Evolutionary conservation across 2,797 vertebrate species (phyloP).

Genomic region (Rhyacichthys aspro): DNA sequence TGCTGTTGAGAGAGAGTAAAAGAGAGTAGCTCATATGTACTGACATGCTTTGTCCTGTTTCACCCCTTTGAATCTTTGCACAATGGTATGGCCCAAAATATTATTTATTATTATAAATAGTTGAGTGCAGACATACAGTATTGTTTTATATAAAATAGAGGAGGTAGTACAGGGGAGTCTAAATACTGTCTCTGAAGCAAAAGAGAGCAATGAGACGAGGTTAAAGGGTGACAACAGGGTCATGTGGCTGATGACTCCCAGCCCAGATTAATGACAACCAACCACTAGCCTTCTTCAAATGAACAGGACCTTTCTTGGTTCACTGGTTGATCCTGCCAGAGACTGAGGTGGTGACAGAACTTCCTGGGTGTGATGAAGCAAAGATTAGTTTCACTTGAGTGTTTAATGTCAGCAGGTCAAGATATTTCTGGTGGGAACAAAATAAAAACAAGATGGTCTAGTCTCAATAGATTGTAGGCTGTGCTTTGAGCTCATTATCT

Average conservation of each 20-base stretch:
- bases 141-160: no score
- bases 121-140: no score
- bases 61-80: neutral
- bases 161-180: neutral
- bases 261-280: slow-evolving; percentile 27
- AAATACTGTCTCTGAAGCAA: no score
- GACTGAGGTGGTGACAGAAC: slow-evolving; percentile 35
- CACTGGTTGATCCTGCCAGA: slow-evolving; percentile 47
- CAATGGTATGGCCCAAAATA: slow-evolving; percentile 46
- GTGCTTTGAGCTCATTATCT: no score
- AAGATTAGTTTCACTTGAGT: slow-evolving; percentile 28
- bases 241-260: slow-evolving; percentile 20
- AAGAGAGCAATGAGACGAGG: slow-evolving; percentile 2
- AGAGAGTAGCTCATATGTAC: neutral
- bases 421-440: slow-evolving; percentile 2
- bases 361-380: slow-evolving; percentile 14
- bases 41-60: neutral
- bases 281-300: slow-evolving; percentile 36
- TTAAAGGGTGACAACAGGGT: slow-evolving; percentile 7
- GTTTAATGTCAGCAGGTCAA: neutral
- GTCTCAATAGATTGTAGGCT: no score
- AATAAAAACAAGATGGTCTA: neutral
- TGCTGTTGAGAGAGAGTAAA: neutral
- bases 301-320: slow-evolving; percentile 41
- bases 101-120: slow-evolving; percentile 21